phyloP scores from a whole-genome alignment of 2,797 vertebrate genomes.

The Chrysolophus pictus region DNA sequence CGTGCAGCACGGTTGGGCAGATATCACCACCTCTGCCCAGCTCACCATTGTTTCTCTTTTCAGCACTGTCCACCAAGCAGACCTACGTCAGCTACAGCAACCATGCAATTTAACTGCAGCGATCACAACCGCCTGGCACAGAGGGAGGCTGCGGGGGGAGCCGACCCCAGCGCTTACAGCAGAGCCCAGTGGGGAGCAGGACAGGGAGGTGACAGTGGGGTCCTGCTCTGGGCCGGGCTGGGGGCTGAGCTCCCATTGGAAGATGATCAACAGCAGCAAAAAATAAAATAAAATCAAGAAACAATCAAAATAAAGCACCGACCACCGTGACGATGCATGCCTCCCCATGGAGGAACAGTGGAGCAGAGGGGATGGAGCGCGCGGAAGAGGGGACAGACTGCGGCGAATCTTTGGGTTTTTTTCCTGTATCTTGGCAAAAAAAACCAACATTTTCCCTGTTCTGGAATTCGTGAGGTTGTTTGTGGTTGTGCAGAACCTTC shows the following conservation, averaged over 20 bases:
- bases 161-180: not conserved
- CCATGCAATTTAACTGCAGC: slow-evolving; percentile 89
- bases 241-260: slow-evolving; percentile 16
- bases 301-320: not conserved
- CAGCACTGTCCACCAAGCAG: slow-evolving; percentile 93
- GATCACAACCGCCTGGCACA: not conserved
- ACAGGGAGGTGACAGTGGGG: not conserved
- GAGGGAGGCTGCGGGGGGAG: not conserved
- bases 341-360: not conserved
- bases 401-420: not conserved
- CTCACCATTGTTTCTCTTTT: slow-evolving; percentile 66
- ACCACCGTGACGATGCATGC: slow-evolving; percentile 2
- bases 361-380: not conserved
- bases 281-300: not conserved
- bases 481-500: slow-evolving; percentile 84
- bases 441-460: slow-evolving; percentile 51
- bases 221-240: not conserved
- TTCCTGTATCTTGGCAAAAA: slow-evolving; percentile 50
- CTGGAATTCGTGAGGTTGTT: slow-evolving; percentile 86
- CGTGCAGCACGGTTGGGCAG: not conserved
- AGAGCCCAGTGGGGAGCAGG: not conserved
- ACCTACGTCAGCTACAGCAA: slow-evolving; percentile 98
- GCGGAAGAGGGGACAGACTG: slow-evolving; percentile 11
- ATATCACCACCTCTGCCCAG: not conserved
- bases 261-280: slow-evolving; percentile 52